Conservation (phyloP, 1,140 invertebrate species). For the Drosophila sp. region DNA sequence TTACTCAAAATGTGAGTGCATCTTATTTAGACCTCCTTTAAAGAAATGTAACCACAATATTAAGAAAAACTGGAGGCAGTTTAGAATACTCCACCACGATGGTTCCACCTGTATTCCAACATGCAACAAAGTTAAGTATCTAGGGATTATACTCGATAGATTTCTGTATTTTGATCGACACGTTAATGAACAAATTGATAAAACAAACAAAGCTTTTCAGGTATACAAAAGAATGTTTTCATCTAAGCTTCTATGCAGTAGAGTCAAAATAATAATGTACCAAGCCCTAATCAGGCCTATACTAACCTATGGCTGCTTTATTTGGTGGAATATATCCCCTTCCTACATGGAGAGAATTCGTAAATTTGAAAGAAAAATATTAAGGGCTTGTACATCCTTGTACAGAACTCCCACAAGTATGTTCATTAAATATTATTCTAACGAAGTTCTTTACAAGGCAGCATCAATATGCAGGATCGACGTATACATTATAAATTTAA, state of each 20-base stretch:
- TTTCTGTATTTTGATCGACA: neutral
- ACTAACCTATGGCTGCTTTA: neutral
- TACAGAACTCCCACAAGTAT: too few relatives aligned
- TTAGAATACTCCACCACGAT: neutral
- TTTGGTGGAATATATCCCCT: too few relatives aligned
- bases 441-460: too few relatives aligned
- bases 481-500: too few relatives aligned
- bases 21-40: neutral
- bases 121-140: neutral
- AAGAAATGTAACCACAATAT: slow-evolving; percentile 3
- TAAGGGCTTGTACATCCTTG: too few relatives aligned
- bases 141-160: neutral
- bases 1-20: neutral
- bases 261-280: slow-evolving; percentile 1
- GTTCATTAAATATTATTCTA: too few relatives aligned
- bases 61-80: slow-evolving; percentile 1
- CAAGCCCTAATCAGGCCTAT: neutral
- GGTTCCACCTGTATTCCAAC: neutral
- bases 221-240: neutral
- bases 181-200: neutral
- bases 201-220: neutral
- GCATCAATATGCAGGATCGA: too few relatives aligned
- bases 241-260: neutral
- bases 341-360: too few relatives aligned
- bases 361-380: too few relatives aligned